Evolutionary conservation across 2,888 invertebrate genomes (phyloP).

Genomic region (Gari tellinella): DNA sequence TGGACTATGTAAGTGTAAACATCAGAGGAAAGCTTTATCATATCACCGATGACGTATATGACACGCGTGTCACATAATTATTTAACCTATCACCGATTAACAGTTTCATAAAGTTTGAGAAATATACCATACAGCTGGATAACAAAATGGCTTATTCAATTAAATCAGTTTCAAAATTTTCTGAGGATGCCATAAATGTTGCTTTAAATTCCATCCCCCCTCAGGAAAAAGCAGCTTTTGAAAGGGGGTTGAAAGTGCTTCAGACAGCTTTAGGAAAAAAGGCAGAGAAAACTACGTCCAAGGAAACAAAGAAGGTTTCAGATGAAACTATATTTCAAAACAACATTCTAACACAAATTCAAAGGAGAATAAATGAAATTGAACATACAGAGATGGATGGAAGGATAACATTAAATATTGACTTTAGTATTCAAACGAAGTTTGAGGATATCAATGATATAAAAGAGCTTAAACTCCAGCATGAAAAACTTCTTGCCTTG

Average conservation of each 20-base stretch:
- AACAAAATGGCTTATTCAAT: slow-evolving; percentile 5
- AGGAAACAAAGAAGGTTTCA: slow-evolving; percentile 1
- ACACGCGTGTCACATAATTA: slow-evolving; percentile 2
- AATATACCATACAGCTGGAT: neutral
- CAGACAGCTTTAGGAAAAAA: slow-evolving; percentile 13
- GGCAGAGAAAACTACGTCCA: slow-evolving; percentile 1
- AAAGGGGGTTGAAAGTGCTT: slow-evolving; percentile 7
- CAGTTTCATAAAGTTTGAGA: neutral
- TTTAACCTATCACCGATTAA: slow-evolving; percentile 6
- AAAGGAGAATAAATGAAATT: slow-evolving; percentile 6
- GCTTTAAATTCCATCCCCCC: slow-evolving; percentile 2
- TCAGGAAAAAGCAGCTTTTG: slow-evolving; percentile 5
- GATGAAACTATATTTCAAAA: slow-evolving; percentile 11
- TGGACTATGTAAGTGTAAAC: neutral
- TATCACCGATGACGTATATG: slow-evolving; percentile 7
- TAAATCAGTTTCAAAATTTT: slow-evolving; percentile 8
- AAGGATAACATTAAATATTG: slow-evolving; percentile 15
- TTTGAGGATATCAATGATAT: slow-evolving; percentile 10
- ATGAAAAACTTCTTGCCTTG: slow-evolving; percentile 8
- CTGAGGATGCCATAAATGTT: slow-evolving; percentile 9
- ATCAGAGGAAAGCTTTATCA: neutral
- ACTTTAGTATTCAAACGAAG: slow-evolving; percentile 12
- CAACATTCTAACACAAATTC: slow-evolving; percentile 12
- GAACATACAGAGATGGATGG: slow-evolving; percentile 15
- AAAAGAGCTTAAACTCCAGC: slow-evolving; percentile 3